Percentiles rank a stretch among this genome's conserved stretches.
Evolutionary conservation across 2,888 invertebrate species (phyloP).

Genomic region (Crocallis elinguaria): DNA sequence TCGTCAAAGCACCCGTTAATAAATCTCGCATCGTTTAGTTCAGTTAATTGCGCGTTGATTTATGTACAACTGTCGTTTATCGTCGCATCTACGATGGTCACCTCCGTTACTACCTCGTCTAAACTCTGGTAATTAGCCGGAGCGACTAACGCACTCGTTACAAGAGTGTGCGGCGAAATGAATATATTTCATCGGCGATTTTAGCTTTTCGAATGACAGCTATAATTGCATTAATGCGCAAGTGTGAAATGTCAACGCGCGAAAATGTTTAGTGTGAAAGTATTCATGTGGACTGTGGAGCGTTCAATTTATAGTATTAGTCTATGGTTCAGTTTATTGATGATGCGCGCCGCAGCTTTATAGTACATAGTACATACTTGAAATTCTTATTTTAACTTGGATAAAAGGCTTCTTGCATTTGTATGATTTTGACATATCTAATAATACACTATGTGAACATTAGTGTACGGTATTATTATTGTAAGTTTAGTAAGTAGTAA

Average conservation of each 20-base stretch:
- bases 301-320: no score
- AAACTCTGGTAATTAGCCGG: constrained; percentile 18
- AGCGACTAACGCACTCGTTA: not conserved
- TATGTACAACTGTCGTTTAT: constrained; percentile 34
- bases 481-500: no score
- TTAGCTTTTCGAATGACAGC: constrained; percentile 11
- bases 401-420: no score
- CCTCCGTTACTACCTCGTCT: constrained; percentile 28
- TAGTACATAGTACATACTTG: no score
- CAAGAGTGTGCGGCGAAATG: constrained; percentile 3
- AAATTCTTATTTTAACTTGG: no score
- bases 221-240: constrained; percentile 8
- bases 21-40: constrained; percentile 39
- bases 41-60: constrained; percentile 41
- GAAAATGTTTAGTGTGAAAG: constrained; percentile 6
- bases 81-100: constrained; percentile 35
- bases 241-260: constrained; percentile 16
- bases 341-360: not conserved
- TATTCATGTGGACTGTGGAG: not conserved
- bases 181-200: constrained; percentile 11
- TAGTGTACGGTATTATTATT: no score
- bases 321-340: not conserved
- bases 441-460: no score
- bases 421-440: no score
- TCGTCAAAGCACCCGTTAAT: constrained; percentile 30